A percentile compares a stretch with the other conserved stretches of the same genome.
Conservation (phyloP, 2,888 invertebrate genomes). For the Xylota sylvarum region DNA sequence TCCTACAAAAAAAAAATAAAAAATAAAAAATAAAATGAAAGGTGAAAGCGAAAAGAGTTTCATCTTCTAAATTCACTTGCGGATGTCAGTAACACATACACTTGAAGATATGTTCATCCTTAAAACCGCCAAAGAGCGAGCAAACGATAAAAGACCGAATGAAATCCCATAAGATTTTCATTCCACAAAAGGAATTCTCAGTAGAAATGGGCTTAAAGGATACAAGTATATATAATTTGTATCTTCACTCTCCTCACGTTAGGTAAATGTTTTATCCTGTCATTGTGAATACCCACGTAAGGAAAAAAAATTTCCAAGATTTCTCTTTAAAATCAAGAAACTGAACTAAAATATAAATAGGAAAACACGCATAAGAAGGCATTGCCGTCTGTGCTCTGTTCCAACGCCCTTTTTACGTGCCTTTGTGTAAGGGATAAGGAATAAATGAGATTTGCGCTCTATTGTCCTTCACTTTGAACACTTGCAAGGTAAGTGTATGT, state of each 20-base stretch:
- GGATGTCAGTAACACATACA: conserved; percentile 31
- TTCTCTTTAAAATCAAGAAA: conserved; percentile 36
- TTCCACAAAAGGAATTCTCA: conserved; percentile 36
- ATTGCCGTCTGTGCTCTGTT: conserved; percentile 35
- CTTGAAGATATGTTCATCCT: conserved; percentile 16
- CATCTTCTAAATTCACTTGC: conserved; percentile 28
- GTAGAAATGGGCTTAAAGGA: conserved; percentile 34
- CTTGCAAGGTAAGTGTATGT: conserved; percentile 33
- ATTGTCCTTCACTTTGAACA: conserved; percentile 31
- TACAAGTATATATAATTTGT: conserved; percentile 37
- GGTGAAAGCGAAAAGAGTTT: neutral
- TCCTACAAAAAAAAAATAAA: neutral
- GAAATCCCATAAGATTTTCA: conserved; percentile 41
- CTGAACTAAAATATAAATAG: conserved; percentile 22
- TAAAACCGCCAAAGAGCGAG: conserved; percentile 33
- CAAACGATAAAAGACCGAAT: conserved; percentile 25
- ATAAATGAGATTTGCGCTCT: conserved; percentile 53
- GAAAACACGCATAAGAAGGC: neutral
- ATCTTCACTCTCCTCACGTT: conserved; percentile 30
- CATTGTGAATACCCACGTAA: conserved; percentile 4
- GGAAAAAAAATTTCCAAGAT: conserved; percentile 9
- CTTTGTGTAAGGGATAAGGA: conserved; percentile 4
- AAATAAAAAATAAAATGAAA: neutral
- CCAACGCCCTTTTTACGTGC: neutral
- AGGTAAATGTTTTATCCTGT: conserved; percentile 42